These are phyloP conservation scores for Clarias pachynema DNA, from an alignment of 2,797 vertebrate genomes.

Conservation along the genomic window DNA sequence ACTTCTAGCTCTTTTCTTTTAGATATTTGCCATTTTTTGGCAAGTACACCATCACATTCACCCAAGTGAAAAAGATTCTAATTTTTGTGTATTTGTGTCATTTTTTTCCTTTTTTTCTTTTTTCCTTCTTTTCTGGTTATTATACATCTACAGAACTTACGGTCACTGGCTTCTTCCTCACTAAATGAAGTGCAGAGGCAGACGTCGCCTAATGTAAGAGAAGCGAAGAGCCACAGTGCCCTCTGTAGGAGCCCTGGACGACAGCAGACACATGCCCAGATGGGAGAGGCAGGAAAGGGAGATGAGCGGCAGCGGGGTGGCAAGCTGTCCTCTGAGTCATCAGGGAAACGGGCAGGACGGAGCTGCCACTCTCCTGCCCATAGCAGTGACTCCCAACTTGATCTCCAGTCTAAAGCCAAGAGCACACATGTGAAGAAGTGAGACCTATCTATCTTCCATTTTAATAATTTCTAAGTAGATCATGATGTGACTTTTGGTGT, in stretches of 20 bases:
- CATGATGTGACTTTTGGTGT: neutral
- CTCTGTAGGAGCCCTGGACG: constrained; percentile 75
- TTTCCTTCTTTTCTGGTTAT: constrained; percentile 67
- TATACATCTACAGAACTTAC: constrained; percentile 82
- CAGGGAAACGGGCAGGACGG: constrained; percentile 75
- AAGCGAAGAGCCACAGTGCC: constrained; percentile 70
- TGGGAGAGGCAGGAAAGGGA: constrained; percentile 71
- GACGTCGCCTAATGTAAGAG: constrained; percentile 72
- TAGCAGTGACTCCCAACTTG: constrained; percentile 86
- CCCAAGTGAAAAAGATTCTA: constrained; percentile 69
- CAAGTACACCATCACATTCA: constrained; percentile 76
- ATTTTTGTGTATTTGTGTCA: constrained; percentile 69
- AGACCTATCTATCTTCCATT: constrained; percentile 55
- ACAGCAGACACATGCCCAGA: constrained; percentile 60
- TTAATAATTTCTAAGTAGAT: neutral
- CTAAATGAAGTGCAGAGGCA: constrained; percentile 72
- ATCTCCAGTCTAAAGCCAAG: constrained; percentile 75
- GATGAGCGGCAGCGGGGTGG: constrained; percentile 69
- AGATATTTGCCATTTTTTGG: constrained; percentile 80
- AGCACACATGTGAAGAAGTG: constrained; percentile 83
- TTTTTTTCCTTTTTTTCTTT: constrained; percentile 65
- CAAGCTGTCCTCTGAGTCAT: constrained; percentile 71
- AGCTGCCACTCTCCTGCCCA: constrained; percentile 79
- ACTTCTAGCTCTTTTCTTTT: constrained; percentile 79
- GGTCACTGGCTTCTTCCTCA: constrained; percentile 74